Percentiles rank a stretch among this genome's conserved stretches.
Evolutionary conservation across 1,140 invertebrate genomes (phyloP).

Genomic region (Tribolium castaneum): DNA sequence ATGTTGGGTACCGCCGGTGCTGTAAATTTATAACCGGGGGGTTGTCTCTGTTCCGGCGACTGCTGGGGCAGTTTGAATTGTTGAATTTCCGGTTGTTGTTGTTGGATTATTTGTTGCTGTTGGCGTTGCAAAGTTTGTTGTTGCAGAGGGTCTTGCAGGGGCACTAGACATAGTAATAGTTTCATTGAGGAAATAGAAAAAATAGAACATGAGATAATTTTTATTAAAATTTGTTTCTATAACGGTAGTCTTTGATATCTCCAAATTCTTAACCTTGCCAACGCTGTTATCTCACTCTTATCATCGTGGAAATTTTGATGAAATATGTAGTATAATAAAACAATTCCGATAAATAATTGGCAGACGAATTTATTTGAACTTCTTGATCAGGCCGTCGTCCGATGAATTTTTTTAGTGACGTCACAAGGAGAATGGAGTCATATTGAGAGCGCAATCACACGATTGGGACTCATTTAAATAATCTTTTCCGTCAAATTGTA

Average conservation of each 20-base stretch:
- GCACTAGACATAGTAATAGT: background rate
- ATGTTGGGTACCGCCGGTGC: constrained; percentile 57
- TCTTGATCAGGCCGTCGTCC: too few species aligned
- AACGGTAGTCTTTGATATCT: background rate
- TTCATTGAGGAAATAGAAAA: background rate
- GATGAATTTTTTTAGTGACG: too few species aligned
- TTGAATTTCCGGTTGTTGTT: constrained; percentile 37
- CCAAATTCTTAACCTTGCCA: background rate
- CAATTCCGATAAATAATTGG: too few species aligned
- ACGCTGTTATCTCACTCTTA: background rate
- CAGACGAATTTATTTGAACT: too few species aligned
- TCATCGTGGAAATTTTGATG: background rate
- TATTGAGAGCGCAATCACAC: too few species aligned
- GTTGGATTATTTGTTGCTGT: constrained; percentile 38
- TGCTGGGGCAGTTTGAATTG: constrained; percentile 44
- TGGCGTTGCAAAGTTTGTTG: constrained; percentile 39
- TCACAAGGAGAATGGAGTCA: too few species aligned
- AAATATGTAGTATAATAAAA: background rate
- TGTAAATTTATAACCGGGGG: constrained; percentile 65
- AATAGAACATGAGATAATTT: background rate
- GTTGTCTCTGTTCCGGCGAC: constrained; percentile 33
- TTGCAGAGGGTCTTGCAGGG: constrained; percentile 3
- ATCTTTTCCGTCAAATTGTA: too few species aligned
- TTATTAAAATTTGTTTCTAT: too few species aligned
- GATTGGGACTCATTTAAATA: too few species aligned